These are phyloP conservation scores for Camponotus floridanus DNA, from an alignment of 1,140 invertebrate genomes.

Conservation along the genomic window DNA sequence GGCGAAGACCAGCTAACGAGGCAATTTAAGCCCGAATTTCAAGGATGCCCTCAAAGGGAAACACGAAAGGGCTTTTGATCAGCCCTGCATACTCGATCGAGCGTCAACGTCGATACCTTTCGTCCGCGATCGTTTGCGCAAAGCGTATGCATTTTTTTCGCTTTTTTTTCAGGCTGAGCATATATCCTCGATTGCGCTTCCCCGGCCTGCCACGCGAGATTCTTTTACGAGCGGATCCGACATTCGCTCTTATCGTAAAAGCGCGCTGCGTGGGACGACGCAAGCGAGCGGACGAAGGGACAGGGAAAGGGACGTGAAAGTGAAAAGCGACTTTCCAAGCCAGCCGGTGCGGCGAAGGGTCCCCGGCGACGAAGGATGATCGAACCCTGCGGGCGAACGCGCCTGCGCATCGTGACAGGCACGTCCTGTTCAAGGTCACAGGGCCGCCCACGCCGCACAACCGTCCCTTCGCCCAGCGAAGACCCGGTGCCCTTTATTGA, in stretches of 20 bases:
- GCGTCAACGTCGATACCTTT: slow-evolving; percentile 51
- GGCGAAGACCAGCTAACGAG: slow-evolving; percentile 42
- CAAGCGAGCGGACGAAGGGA: slow-evolving; percentile 68
- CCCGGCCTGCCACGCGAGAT: slow-evolving; percentile 27
- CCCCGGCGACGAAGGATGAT: slow-evolving; percentile 77
- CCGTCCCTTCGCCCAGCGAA: slow-evolving; percentile 59
- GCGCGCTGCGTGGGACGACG: slow-evolving; percentile 43
- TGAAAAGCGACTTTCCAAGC: slow-evolving; percentile 84
- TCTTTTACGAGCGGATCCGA: slow-evolving; percentile 70
- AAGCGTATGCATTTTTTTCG: slow-evolving; percentile 13
- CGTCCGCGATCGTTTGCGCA: slow-evolving; percentile 21
- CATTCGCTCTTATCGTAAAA: slow-evolving; percentile 76
- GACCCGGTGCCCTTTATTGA: slow-evolving; percentile 58
- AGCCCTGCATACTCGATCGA: slow-evolving; percentile 38
- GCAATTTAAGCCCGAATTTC: slow-evolving; percentile 51
- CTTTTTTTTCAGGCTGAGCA: background rate
- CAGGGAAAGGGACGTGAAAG: slow-evolving; percentile 81
- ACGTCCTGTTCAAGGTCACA: slow-evolving; percentile 82
- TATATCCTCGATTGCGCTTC: slow-evolving; percentile 13
- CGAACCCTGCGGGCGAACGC: slow-evolving; percentile 74
- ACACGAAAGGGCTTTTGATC: slow-evolving; percentile 40
- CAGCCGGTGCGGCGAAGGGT: slow-evolving; percentile 77
- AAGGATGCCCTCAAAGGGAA: slow-evolving; percentile 38
- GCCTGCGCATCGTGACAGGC: slow-evolving; percentile 72
- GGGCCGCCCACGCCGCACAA: slow-evolving; percentile 66